Evolutionary conservation across 2,797 vertebrate species (phyloP).

Genomic region (Acropternis orthonyx): DNA sequence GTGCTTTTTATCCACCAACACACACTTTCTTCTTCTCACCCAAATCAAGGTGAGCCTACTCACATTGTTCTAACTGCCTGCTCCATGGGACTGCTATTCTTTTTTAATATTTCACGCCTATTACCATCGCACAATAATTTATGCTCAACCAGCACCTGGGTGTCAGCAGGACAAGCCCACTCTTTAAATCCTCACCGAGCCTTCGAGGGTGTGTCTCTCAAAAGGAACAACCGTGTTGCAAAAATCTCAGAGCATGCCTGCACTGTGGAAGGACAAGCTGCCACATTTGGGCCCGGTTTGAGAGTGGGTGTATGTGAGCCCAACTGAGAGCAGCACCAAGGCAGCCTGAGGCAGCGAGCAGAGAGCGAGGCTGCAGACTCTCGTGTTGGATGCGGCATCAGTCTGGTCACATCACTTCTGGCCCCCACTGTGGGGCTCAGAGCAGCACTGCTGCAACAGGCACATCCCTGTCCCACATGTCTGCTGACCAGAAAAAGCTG

Average conservation of each 20-base stretch:
- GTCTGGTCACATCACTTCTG: neutral
- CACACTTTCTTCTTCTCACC: neutral
- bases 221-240: neutral
- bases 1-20: neutral
- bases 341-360: fast-evolving
- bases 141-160: neutral
- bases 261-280: neutral
- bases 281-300: neutral
- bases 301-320: fast-evolving
- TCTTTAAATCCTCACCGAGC: neutral
- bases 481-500: neutral
- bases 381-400: neutral
- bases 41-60: neutral
- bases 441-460: neutral
- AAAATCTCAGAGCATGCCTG: neutral
- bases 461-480: neutral
- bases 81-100: neutral
- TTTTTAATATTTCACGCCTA: neutral
- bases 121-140: neutral
- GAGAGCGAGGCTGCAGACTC: neutral
- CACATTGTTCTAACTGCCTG: neutral
- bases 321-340: fast-evolving
- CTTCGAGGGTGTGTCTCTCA: neutral
- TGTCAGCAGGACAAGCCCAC: neutral
- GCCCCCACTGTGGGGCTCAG: fast-evolving